Conservation (phyloP, 2,113 vertebrate species). For the Dolichotis patagonum region DNA sequence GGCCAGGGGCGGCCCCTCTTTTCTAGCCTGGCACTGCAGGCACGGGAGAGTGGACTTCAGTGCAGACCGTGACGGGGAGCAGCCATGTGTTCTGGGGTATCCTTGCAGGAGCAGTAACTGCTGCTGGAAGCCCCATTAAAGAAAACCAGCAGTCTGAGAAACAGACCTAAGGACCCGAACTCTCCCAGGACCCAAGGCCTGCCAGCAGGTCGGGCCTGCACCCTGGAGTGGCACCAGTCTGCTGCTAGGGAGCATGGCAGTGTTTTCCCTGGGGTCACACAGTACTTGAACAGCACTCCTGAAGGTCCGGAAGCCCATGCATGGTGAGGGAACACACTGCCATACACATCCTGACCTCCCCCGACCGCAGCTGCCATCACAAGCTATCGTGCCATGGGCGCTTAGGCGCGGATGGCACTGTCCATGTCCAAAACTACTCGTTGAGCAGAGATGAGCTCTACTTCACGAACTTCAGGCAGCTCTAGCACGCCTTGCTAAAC, state of each 20-base stretch:
- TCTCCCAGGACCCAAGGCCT: background rate
- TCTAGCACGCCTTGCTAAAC: background rate
- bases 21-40: background rate
- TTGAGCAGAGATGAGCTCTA: background rate
- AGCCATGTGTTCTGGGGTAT: background rate
- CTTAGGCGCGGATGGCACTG: rapidly evolving
- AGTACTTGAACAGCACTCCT: rapidly evolving
- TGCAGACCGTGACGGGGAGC: rapidly evolving
- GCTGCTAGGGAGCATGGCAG: rapidly evolving
- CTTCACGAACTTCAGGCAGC: rapidly evolving
- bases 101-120: background rate
- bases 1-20: too few relatives aligned
- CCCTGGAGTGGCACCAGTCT: background rate
- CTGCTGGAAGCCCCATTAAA: background rate
- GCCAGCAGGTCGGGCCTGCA: rapidly evolving
- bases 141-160: background rate
- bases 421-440: background rate
- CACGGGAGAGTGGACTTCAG: background rate
- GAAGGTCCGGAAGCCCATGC: rapidly evolving
- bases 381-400: background rate
- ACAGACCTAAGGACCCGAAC: background rate
- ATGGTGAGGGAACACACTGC: background rate
- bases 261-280: rapidly evolving
- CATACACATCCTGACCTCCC: background rate
- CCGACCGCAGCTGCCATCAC: background rate